phyloP scores from a whole-genome alignment of 2,113 vertebrate genomes.

The Enhydra lutris region DNA sequence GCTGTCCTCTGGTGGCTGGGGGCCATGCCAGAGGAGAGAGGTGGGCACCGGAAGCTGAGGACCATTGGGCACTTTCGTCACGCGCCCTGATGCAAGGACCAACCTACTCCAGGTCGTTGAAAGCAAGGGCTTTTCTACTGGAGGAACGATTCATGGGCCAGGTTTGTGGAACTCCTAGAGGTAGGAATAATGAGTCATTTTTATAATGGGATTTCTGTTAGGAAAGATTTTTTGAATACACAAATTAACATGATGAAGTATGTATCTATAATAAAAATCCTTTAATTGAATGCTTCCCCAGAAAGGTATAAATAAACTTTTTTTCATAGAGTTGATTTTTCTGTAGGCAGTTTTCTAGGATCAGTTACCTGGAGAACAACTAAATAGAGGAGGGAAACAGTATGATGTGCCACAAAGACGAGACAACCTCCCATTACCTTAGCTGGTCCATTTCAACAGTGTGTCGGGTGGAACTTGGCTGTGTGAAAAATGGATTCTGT shows the following conservation, averaged over 20 bases:
- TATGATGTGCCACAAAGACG: accelerated
- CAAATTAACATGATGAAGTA: background rate
- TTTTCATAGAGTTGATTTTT: background rate
- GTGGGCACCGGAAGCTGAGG: accelerated
- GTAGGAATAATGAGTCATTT: background rate
- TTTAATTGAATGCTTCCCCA: background rate
- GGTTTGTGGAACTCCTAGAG: background rate
- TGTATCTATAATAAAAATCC: background rate
- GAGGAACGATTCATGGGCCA: accelerated
- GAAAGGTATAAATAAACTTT: background rate
- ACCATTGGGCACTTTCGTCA: accelerated
- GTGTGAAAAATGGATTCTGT: background rate
- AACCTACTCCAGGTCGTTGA: accelerated
- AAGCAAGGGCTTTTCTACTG: accelerated
- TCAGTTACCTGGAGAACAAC: background rate
- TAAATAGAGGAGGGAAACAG: background rate
- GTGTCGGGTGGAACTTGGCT: slow-evolving; percentile 31
- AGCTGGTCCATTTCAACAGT: slow-evolving; percentile 41
- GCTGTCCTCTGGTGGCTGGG: accelerated
- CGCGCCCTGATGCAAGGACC: accelerated
- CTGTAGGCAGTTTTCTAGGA: background rate
- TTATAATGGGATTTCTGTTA: background rate
- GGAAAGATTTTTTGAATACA: background rate
- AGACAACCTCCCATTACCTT: slow-evolving; percentile 39
- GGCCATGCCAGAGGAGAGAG: accelerated